phyloP scores from a whole-genome alignment of 2,888 invertebrate species.

The Lasioglossum malachurum region DNA sequence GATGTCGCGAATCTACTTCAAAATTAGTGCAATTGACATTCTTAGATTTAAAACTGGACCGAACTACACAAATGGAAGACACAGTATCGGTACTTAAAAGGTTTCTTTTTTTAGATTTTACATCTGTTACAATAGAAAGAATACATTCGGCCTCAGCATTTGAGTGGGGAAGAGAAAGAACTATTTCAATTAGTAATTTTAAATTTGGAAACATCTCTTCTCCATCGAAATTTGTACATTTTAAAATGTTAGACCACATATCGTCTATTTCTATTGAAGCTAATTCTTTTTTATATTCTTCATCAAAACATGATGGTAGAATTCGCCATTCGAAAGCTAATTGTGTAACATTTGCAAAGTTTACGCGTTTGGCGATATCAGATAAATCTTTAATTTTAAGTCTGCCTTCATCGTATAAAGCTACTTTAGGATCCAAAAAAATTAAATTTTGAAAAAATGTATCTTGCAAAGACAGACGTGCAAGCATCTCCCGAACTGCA shows the following conservation, averaged over 20 bases:
- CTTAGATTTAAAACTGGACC: too few species aligned
- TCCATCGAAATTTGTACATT: neutral
- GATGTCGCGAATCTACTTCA: too few species aligned
- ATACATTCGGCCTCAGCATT: neutral
- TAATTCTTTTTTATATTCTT: conserved; percentile 22
- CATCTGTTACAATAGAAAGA: conserved; percentile 32
- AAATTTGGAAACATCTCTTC: conserved; percentile 14
- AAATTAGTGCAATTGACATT: too few species aligned
- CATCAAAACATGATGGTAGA: conserved; percentile 4
- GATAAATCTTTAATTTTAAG: neutral
- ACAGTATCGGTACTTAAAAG: too few species aligned
- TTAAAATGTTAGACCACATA: neutral
- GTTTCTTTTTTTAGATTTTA: conserved; percentile 27
- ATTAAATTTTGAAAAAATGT: too few species aligned
- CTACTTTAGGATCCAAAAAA: too few species aligned
- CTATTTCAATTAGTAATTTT: neutral
- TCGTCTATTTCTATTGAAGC: neutral
- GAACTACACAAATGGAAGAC: too few species aligned
- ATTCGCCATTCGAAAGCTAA: neutral
- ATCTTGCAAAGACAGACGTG: too few species aligned
- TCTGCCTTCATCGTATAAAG: neutral
- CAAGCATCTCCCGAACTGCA: neutral
- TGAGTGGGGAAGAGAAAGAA: neutral
- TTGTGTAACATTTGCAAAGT: neutral
- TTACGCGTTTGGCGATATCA: neutral